A percentile compares a stretch with the other conserved stretches of the same genome.
These are phyloP conservation scores for Alectura lathami DNA, from an alignment of 2,113 vertebrate species.

Conservation along the genomic window DNA sequence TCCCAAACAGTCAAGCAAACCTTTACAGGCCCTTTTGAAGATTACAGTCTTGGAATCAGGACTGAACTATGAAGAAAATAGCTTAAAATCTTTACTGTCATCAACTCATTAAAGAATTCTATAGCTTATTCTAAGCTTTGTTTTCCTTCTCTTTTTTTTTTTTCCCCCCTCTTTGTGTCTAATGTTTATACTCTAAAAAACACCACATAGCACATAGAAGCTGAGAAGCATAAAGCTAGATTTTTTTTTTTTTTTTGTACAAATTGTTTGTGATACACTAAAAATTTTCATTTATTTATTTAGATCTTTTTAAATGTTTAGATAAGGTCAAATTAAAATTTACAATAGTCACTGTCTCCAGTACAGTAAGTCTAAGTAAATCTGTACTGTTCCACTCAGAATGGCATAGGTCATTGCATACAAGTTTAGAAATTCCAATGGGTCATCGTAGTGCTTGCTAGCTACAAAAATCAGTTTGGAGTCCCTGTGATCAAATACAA, in stretches of 20 bases:
- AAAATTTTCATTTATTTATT: too few relatives aligned
- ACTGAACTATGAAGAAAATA: not conserved
- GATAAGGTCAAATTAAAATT: slow-evolving; percentile 10
- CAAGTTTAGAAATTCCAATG: not conserved
- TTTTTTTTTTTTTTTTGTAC: not conserved
- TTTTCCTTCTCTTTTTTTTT: too few relatives aligned
- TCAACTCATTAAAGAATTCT: not conserved
- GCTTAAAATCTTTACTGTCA: not conserved
- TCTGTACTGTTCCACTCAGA: not conserved
- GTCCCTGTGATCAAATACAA: not conserved
- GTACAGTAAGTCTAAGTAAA: not conserved
- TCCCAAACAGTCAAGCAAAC: not conserved
- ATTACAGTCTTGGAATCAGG: not conserved
- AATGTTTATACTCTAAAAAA: not conserved
- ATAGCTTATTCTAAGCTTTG: not conserved
- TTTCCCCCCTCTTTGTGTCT: not conserved
- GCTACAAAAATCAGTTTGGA: slow-evolving; percentile 2
- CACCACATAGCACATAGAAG: not conserved
- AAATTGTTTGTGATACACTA: not conserved
- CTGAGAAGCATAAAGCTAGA: not conserved
- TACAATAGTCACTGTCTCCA: not conserved
- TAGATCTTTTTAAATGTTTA: not conserved
- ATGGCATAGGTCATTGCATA: not conserved
- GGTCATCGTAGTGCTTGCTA: not conserved
- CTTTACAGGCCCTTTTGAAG: not conserved